These are phyloP conservation scores for Desoria tigrina DNA, from an alignment of 2,888 invertebrate species.

Conservation along the genomic window DNA sequence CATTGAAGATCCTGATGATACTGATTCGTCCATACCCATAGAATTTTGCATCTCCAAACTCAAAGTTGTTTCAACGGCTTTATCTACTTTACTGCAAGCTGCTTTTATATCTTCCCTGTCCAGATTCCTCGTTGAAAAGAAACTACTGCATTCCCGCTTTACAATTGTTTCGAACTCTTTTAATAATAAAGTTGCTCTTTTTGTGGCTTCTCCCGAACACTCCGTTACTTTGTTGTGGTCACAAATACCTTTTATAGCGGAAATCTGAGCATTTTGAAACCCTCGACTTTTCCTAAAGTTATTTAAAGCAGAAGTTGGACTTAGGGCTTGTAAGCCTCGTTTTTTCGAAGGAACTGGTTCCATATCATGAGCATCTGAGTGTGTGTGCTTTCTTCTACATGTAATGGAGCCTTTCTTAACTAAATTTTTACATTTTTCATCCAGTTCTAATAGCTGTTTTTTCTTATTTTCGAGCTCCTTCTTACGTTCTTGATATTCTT, in stretches of 20 bases:
- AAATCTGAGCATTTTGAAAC: conserved; percentile 22
- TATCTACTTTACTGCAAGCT: conserved; percentile 10
- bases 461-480: conserved; percentile 34
- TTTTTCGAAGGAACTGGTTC: too few species aligned
- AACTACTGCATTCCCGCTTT: conserved; percentile 44
- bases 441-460: conserved; percentile 33
- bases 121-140: conserved; percentile 17
- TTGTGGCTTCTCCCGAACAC: conserved; percentile 9
- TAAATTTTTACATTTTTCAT: conserved; percentile 38
- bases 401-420: conserved; percentile 13
- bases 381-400: too few species aligned
- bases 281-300: not conserved
- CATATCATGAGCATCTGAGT: too few species aligned
- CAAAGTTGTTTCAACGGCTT: conserved; percentile 28
- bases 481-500: conserved; percentile 38
- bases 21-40: not conserved
- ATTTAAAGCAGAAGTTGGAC: not conserved
- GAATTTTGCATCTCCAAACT: conserved; percentile 14
- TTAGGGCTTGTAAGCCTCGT: not conserved
- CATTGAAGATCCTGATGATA: not conserved
- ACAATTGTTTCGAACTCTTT: conserved; percentile 51
- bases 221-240: conserved; percentile 1
- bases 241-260: conserved; percentile 8
- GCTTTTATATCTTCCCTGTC: not conserved
- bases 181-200: conserved; percentile 28